Conservation (phyloP, 2,113 vertebrate species). For the Trochalopteron elliotii region DNA sequence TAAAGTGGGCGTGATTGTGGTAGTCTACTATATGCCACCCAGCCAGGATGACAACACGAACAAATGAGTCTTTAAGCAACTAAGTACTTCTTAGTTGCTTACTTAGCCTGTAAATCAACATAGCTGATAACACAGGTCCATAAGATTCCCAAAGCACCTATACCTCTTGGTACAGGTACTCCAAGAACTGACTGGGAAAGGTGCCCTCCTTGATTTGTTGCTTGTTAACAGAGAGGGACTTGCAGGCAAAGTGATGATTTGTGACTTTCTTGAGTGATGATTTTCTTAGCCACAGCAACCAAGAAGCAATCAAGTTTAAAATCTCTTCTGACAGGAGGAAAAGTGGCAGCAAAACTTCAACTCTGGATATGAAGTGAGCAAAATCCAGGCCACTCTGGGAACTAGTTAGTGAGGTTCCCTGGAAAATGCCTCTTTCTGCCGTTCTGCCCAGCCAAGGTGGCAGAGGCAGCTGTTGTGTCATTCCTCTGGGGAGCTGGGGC, state of each 20-base stretch:
- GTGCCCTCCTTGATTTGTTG: background rate
- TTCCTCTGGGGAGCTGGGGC: background rate
- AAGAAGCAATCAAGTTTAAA: background rate
- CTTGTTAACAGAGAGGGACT: background rate
- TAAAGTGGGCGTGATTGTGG: background rate
- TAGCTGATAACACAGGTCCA: background rate
- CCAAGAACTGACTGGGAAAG: background rate
- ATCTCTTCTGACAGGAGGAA: background rate
- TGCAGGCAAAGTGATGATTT: background rate
- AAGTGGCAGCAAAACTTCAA: background rate
- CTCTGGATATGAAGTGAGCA: background rate
- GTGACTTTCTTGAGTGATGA: background rate
- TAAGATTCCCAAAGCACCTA: background rate
- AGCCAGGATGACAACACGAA: background rate
- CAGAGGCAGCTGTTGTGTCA: fast-evolving
- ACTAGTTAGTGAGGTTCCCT: background rate
- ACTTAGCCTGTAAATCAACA: background rate
- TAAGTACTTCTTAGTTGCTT: background rate
- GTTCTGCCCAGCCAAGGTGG: background rate
- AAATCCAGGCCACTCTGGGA: background rate
- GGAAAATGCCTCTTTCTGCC: background rate
- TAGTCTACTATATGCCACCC: background rate
- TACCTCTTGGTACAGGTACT: too few relatives aligned
- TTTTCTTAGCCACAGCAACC: background rate
- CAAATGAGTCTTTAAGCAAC: background rate